Percentiles rank a stretch among this genome's conserved stretches.
Evolutionary conservation across 2,113 vertebrate species (phyloP).

Genomic region (Neomonachus schauinslandi): DNA sequence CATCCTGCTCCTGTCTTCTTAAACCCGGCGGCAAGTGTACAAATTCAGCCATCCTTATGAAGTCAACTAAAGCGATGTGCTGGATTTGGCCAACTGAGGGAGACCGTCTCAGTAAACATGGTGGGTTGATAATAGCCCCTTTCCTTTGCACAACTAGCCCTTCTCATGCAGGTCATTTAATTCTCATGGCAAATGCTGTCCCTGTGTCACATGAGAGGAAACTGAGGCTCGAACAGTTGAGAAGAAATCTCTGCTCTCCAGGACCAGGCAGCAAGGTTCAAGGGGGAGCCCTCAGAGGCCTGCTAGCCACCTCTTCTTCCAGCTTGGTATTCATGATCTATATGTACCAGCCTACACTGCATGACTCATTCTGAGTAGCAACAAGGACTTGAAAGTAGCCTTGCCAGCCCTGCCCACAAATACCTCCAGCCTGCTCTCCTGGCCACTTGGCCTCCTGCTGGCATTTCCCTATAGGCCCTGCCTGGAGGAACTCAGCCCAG

Average conservation of each 20-base stretch:
- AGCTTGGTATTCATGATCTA: not conserved
- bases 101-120: not conserved
- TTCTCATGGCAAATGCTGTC: not conserved
- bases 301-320: not conserved
- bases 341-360: accelerated
- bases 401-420: not conserved
- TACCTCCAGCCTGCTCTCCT: not conserved
- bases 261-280: not conserved
- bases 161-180: not conserved
- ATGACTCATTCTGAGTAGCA: not conserved
- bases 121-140: not conserved
- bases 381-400: not conserved
- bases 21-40: accelerated
- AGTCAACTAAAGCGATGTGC: not conserved
- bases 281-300: not conserved
- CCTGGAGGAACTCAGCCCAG: not conserved
- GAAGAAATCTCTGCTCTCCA: not conserved
- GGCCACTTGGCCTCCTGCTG: not conserved
- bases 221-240: not conserved
- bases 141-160: not conserved
- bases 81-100: not conserved
- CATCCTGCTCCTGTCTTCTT: not conserved
- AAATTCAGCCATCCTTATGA: not conserved
- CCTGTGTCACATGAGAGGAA: not conserved
- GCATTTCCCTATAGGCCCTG: not conserved